A percentile compares a stretch with the other conserved stretches of the same genome.
These are phyloP conservation scores for Melanotaenia maccullochi DNA, from an alignment of 2,797 vertebrate genomes.

Conservation along the genomic window DNA sequence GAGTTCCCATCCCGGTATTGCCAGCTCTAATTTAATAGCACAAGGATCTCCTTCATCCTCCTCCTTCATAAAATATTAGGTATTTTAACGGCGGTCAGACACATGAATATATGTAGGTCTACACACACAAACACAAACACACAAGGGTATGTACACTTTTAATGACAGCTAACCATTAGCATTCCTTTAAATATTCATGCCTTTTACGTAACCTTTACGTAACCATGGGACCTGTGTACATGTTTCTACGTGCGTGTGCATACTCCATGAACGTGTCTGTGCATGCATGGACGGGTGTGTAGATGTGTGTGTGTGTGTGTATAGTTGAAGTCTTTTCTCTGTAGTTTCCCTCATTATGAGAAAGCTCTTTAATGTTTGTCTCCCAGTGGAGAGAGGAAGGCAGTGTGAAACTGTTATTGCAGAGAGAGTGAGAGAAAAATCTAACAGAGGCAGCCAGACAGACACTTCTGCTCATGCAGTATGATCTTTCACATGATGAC, in stretches of 20 bases:
- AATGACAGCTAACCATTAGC: constrained; percentile 65
- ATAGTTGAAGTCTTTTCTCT: constrained; percentile 75
- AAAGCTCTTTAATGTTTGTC: constrained; percentile 82
- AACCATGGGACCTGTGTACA: constrained; percentile 68
- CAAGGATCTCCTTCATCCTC: constrained; percentile 50
- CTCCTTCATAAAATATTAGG: constrained; percentile 64
- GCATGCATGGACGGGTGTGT: constrained; percentile 13
- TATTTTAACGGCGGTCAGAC: constrained; percentile 56
- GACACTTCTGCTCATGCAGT: constrained; percentile 70
- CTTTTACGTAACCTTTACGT: constrained; percentile 84
- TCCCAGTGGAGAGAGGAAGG: constrained; percentile 77
- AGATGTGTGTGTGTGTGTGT: constrained; percentile 39
- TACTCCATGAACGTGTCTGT: constrained; percentile 24
- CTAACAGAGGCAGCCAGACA: constrained; percentile 64
- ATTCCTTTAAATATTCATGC: constrained; percentile 81
- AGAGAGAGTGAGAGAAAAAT: constrained; percentile 59
- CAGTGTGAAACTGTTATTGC: constrained; percentile 77
- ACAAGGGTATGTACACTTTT: constrained; percentile 50
- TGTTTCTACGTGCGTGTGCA: constrained; percentile 37
- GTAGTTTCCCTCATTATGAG: constrained; percentile 83
- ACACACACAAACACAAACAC: constrained; percentile 26
- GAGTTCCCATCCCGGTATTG: constrained; percentile 54
- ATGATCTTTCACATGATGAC: constrained; percentile 73
- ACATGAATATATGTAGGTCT: constrained; percentile 9
- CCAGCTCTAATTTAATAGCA: constrained; percentile 50